Conservation (phyloP, 30 jellyfish, hydroid and myxozoan species). For the Mastigias papua region DNA sequence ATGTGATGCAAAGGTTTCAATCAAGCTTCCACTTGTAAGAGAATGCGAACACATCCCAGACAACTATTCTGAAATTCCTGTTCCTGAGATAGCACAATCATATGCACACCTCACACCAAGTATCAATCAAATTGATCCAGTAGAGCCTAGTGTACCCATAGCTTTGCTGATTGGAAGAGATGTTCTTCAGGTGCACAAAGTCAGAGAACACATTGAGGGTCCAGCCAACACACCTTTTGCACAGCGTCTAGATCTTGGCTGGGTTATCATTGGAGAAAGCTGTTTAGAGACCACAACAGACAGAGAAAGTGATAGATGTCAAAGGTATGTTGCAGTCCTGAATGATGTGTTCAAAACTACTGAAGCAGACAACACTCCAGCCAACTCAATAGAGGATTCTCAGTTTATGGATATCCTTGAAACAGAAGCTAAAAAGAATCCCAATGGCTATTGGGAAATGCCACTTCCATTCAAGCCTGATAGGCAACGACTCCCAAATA, state of each 20-base stretch:
- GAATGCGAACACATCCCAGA: slow-evolving; percentile 50
- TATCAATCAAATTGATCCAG: slow-evolving; percentile 16
- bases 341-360: slow-evolving; percentile 28
- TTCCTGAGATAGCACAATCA: slow-evolving; percentile 42
- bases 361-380: slow-evolving; percentile 47
- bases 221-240: slow-evolving; percentile 40
- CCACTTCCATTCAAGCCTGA: slow-evolving; percentile 71
- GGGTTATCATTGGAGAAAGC: slow-evolving; percentile 55
- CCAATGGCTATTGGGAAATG: slow-evolving; percentile 51
- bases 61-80: slow-evolving; percentile 36
- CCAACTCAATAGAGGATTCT: slow-evolving; percentile 27
- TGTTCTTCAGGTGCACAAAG: slow-evolving; percentile 48
- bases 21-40: slow-evolving; percentile 15
- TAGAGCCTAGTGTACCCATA: slow-evolving; percentile 43
- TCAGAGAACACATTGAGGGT: slow-evolving; percentile 45
- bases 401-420: slow-evolving; percentile 30
- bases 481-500: slow-evolving; percentile 41
- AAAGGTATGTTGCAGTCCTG: slow-evolving; percentile 25
- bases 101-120: slow-evolving; percentile 36
- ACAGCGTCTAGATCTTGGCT: slow-evolving; percentile 56
- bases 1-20: slow-evolving; percentile 12
- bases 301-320: slow-evolving; percentile 11
- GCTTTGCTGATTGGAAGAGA: slow-evolving; percentile 41
- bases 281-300: slow-evolving; percentile 37
- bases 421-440: slow-evolving; percentile 33